Percentiles rank a stretch among this genome's conserved stretches.
phyloP scores from a whole-genome alignment of 2,797 vertebrate genomes.

The Echiichthys vipera region DNA sequence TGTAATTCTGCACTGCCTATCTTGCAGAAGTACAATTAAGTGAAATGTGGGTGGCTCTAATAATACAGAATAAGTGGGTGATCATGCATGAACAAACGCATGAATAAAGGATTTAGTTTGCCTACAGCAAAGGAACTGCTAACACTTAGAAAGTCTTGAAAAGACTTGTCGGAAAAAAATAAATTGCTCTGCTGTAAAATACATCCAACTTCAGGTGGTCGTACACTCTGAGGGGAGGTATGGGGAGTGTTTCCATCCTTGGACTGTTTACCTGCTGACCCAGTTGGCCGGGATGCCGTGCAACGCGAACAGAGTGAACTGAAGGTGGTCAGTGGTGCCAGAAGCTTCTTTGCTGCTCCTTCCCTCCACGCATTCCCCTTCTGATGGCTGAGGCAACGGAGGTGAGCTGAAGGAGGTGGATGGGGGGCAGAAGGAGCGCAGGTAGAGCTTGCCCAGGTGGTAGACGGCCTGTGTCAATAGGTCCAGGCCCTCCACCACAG shows the following conservation, averaged over 20 bases:
- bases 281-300: constrained; percentile 92
- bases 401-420: constrained; percentile 77
- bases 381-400: constrained; percentile 21
- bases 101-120: constrained; percentile 21
- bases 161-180: neutral
- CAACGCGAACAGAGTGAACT: constrained; percentile 93
- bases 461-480: constrained; percentile 90
- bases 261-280: constrained; percentile 90
- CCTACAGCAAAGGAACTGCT: neutral
- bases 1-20: neutral
- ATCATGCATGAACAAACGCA: constrained; percentile 6
- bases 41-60: constrained; percentile 43
- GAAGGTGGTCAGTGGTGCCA: constrained; percentile 92
- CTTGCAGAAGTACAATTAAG: constrained; percentile 14
- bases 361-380: constrained; percentile 53
- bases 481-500: constrained; percentile 88
- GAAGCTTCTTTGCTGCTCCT: constrained; percentile 88
- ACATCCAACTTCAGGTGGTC: neutral
- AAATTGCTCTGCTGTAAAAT: neutral
- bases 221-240: neutral
- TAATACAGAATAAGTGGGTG: constrained; percentile 28
- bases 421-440: constrained; percentile 83
- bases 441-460: constrained; percentile 89
- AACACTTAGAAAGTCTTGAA: neutral
- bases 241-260: neutral